Evolutionary conservation across 2,113 vertebrate species (phyloP).

Genomic region (Anhinga anhinga): DNA sequence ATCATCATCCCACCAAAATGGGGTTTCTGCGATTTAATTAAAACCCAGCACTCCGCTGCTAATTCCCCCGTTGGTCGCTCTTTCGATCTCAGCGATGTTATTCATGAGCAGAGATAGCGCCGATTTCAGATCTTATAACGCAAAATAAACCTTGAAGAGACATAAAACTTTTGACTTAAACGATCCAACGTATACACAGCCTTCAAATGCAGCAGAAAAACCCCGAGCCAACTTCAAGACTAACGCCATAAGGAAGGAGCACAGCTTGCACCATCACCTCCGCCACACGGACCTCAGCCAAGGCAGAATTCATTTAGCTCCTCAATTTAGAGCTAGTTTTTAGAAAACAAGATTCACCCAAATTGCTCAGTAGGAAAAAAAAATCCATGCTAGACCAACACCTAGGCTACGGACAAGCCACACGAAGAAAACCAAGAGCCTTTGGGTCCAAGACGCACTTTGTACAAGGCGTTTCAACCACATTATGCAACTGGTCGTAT

Average conservation of each 20-base stretch:
- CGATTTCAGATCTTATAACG: rapidly evolving
- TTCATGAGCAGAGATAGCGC: background rate
- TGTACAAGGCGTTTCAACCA: background rate
- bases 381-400: rapidly evolving
- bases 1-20: background rate
- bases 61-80: background rate
- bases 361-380: too few relatives aligned
- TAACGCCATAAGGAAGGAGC: rapidly evolving
- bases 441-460: background rate
- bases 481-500: rapidly evolving
- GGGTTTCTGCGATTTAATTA: background rate
- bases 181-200: rapidly evolving
- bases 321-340: background rate
- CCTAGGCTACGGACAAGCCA: rapidly evolving
- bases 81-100: rapidly evolving
- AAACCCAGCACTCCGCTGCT: background rate
- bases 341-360: background rate
- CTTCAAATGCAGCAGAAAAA: background rate
- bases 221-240: background rate
- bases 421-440: rapidly evolving
- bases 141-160: background rate
- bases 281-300: background rate
- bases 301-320: background rate
- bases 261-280: rapidly evolving
- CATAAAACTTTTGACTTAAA: background rate